These are phyloP conservation scores for Rhagoletis zephyria DNA, from an alignment of 1,140 invertebrate species.

Conservation along the genomic window DNA sequence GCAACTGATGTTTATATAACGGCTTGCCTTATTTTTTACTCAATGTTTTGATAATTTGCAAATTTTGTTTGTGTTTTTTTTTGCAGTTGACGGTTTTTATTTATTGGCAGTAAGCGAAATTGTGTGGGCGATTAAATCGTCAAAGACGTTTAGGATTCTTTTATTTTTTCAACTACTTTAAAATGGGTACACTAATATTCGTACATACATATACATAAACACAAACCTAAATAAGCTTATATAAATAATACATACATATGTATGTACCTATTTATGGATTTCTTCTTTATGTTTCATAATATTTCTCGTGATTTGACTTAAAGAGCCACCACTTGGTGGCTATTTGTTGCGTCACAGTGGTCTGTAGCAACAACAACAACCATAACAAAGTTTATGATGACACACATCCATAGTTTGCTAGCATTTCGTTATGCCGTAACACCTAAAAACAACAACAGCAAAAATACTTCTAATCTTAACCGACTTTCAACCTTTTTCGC, in stretches of 20 bases:
- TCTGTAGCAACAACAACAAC: background rate
- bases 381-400: background rate
- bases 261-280: no score
- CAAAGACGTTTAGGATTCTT: background rate
- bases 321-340: no score
- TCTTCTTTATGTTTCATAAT: no score
- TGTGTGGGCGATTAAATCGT: background rate
- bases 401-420: background rate
- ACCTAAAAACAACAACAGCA: background rate
- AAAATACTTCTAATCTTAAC: background rate
- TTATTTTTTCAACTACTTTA: background rate
- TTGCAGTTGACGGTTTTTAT: background rate
- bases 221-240: background rate
- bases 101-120: background rate
- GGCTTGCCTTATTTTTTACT: background rate
- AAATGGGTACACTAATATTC: background rate
- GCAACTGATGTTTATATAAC: background rate
- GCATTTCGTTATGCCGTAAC: background rate
- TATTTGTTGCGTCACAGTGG: background rate
- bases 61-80: background rate
- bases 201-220: constrained; percentile 14
- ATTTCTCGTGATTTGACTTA: no score
- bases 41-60: no score
- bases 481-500: background rate
- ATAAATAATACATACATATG: no score